Base-by-base conservation (phyloP, 2,888 invertebrate genomes). In the Ophioninae sp. region DNA sequence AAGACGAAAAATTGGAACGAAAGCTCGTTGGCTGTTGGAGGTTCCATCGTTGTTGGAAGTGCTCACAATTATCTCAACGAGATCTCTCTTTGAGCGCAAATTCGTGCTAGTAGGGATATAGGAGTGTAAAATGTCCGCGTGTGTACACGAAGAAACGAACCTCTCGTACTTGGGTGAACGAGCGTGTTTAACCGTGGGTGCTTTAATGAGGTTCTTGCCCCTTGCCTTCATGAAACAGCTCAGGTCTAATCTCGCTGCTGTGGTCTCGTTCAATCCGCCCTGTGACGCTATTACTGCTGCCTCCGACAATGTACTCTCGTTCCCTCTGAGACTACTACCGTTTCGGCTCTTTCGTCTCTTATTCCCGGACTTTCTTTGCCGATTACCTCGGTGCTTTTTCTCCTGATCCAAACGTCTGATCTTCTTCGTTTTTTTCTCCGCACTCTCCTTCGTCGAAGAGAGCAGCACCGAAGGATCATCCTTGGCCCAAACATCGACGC, bases 131-230 rank as follows among this genome's bases (percentile, higher is more conserved):
- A 30, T 44, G 39, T n/a, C 5, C 37, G 13, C 59, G 17, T 9
- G 58, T 58, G 10, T 17, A 59, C 3, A 51, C 8, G 30, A 71
- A 73, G 69, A 64, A 79, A 86, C 87, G 69, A 73, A 91, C 92
- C 90, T 91, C 81, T 89, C 87, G 79, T 89, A 89, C 81, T 89
- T 91, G 23, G 87, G 85, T 9, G 88, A 86, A 65, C 84, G 83
- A 22, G 91, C 89, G 81, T 91, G 87, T 59, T 89, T 87, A 56
- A 91, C 86, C 68, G 72, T 73, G 23, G 91, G 91, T 44, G 91
- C 90, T 87, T 90, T 91, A 69, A 90, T 85, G 81, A 89, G 87
- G 77, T 86, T 88, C 81, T 87, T 88, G 77, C 86, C 87, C 63
- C 82, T 86, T 58, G 83, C 87, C 86, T 89, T 90, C 85, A 87